phyloP scores from a whole-genome alignment of 2,113 vertebrate species.

The Pandion haliaetus region DNA sequence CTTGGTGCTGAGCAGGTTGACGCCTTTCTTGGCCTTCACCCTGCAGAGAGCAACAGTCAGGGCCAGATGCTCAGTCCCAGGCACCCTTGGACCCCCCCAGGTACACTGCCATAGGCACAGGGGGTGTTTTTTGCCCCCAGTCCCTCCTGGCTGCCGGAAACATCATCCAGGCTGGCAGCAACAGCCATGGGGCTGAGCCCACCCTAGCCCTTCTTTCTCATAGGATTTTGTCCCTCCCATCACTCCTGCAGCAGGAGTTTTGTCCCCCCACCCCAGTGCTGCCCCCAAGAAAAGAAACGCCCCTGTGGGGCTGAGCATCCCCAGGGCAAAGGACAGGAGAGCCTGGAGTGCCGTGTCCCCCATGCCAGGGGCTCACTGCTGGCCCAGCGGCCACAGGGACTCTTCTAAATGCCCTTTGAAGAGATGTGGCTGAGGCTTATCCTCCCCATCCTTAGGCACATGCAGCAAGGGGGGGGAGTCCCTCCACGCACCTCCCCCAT shows the following conservation, averaged over 20 bases:
- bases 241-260: background rate
- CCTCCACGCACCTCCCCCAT: fast-evolving
- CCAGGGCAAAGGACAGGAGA: background rate
- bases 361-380: fast-evolving
- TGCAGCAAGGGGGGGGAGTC: fast-evolving
- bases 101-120: background rate
- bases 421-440: fast-evolving
- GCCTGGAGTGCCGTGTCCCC: background rate
- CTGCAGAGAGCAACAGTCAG: constrained; percentile 55
- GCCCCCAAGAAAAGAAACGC: background rate
- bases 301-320: background rate
- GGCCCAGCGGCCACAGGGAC: background rate
- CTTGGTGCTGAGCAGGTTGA: constrained; percentile 90
- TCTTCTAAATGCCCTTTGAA: background rate
- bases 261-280: background rate
- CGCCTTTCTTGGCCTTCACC: constrained; percentile 98
- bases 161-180: background rate
- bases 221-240: background rate
- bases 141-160: background rate
- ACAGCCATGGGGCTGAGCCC: background rate
- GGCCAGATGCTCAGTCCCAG: fast-evolving
- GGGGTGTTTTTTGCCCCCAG: background rate
- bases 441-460: background rate
- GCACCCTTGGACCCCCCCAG: background rate
- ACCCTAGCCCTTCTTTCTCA: background rate